phyloP scores from a whole-genome alignment of 2,113 vertebrate genomes.

The Cavia porcellus region DNA sequence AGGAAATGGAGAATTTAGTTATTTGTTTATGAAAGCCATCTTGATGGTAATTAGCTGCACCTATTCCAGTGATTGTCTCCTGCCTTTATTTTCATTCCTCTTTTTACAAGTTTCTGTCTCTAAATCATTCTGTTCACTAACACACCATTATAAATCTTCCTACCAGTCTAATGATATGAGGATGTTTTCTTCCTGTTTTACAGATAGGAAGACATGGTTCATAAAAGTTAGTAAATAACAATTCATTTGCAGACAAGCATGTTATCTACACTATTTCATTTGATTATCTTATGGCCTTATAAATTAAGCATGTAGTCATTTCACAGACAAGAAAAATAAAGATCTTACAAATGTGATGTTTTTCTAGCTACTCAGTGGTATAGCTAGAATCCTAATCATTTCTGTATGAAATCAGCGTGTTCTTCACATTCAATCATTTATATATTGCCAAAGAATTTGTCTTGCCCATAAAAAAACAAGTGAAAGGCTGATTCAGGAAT shows the following conservation, averaged over 20 bases:
- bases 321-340: background rate
- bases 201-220: background rate
- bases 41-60: background rate
- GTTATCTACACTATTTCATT: background rate
- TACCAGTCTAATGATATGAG: background rate
- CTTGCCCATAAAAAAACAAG: conserved; percentile 22
- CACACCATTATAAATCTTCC: background rate
- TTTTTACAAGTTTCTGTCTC: background rate
- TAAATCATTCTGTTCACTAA: background rate
- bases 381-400: background rate
- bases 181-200: conserved; percentile 12
- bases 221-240: background rate
- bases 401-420: background rate
- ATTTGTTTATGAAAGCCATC: background rate
- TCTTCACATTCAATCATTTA: background rate
- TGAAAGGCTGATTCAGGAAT: background rate
- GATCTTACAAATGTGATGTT: background rate
- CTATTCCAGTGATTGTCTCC: too few relatives aligned
- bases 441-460: background rate
- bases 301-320: background rate
- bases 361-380: background rate
- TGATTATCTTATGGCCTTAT: background rate
- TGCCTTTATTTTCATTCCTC: background rate
- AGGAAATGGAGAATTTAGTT: background rate
- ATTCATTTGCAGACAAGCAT: background rate